Conservation (phyloP, 2,797 vertebrate species). For the Scolopax rusticola region DNA sequence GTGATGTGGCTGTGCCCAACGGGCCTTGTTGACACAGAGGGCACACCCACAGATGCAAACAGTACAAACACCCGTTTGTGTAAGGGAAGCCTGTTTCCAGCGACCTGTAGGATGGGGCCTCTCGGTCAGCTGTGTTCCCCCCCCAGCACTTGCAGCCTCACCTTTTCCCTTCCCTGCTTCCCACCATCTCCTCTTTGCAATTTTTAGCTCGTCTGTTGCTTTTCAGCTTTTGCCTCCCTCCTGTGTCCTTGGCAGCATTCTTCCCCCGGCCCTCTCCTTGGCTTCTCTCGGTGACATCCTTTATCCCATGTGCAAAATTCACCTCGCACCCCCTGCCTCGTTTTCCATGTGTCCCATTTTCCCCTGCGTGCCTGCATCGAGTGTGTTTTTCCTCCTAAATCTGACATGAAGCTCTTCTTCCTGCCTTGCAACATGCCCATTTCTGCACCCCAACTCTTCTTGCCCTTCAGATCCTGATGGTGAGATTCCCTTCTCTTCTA, state of each 20-base stretch:
- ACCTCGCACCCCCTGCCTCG: fast-evolving
- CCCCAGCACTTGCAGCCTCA: not conserved
- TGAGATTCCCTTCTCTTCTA: not conserved
- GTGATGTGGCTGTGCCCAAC: not conserved
- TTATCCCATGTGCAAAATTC: not conserved
- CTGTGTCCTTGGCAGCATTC: not conserved
- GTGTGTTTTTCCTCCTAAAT: not conserved
- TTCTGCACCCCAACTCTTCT: not conserved
- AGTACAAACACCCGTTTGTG: not conserved
- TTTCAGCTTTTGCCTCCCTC: not conserved
- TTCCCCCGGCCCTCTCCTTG: not conserved
- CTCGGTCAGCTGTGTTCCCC: not conserved
- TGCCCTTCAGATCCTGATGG: not conserved
- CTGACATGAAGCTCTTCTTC: fast-evolving
- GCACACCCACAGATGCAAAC: not conserved
- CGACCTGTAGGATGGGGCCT: not conserved
- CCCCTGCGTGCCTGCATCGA: not conserved
- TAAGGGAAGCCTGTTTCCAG: not conserved
- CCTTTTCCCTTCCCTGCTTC: fast-evolving
- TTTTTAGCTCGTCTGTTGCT: not conserved
- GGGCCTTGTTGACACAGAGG: not conserved
- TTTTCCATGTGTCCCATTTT: not conserved
- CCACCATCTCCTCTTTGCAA: not conserved
- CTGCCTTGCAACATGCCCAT: fast-evolving
- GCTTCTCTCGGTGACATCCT: not conserved